Conservation (phyloP, 2,797 vertebrate genomes). For the Sparidentex hasta region DNA sequence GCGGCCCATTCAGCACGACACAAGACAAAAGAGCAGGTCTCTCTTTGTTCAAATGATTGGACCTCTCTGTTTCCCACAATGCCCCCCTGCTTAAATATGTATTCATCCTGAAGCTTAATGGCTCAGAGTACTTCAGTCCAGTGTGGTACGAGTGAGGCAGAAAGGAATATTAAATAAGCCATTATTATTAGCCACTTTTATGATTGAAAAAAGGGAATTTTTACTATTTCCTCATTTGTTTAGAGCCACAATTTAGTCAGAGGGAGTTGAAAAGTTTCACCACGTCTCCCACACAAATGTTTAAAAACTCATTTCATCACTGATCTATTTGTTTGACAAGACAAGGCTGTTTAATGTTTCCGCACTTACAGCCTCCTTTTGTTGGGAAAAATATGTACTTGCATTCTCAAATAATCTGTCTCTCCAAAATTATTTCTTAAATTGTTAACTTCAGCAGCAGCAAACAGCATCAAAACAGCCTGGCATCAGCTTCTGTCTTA, state of each 20-base stretch:
- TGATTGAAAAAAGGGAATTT: background rate
- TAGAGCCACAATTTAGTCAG: background rate
- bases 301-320: background rate
- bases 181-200: background rate
- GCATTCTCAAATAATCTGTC: background rate
- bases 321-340: background rate
- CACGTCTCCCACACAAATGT: background rate
- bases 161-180: background rate
- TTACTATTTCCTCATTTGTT: background rate
- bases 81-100: background rate
- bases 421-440: background rate
- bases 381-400: background rate
- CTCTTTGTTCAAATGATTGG: background rate
- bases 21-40: background rate
- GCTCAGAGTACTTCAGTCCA: background rate
- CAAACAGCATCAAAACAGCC: background rate
- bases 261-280: background rate
- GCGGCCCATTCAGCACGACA: background rate
- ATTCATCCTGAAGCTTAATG: background rate
- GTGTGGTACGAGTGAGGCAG: background rate
- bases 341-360: background rate
- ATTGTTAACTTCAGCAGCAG: background rate
- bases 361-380: background rate
- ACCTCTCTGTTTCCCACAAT: background rate
- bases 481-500: background rate